phyloP scores from a whole-genome alignment of 1,140 invertebrate species.

The Atta cephalotes region DNA sequence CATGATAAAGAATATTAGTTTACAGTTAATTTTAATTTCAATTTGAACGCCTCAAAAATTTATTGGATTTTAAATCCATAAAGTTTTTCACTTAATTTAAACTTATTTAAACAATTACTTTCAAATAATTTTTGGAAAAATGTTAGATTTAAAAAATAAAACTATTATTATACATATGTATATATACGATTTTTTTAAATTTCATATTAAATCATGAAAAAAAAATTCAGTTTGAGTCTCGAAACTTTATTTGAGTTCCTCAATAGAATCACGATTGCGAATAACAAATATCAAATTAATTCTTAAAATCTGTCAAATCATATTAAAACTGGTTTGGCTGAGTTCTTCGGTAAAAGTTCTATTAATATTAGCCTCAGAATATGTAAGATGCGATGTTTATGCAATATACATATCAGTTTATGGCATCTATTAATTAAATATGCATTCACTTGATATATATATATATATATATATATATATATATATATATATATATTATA shows the following conservation, averaged over 20 bases:
- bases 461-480: too few species aligned
- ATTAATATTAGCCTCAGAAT: background rate
- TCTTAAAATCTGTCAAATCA: background rate
- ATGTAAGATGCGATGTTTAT: background rate
- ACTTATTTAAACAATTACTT: too few species aligned
- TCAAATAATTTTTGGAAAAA: background rate
- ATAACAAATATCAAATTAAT: conserved; percentile 1
- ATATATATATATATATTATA: too few species aligned
- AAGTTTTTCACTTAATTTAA: background rate
- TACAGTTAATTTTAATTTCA: background rate
- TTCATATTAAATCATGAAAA: background rate
- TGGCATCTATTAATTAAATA: background rate
- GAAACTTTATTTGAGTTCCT: background rate
- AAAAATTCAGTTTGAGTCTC: background rate
- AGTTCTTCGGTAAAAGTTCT: background rate
- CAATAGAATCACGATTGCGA: background rate
- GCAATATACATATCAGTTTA: background rate
- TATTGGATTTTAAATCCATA: background rate
- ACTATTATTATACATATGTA: background rate
- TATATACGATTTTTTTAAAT: background rate
- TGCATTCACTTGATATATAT: background rate
- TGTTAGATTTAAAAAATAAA: background rate
- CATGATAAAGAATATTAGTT: background rate
- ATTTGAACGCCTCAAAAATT: background rate
- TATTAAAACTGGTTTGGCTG: background rate